phyloP scores from a whole-genome alignment of 2,888 invertebrate genomes.

The Heliconius cydno region DNA sequence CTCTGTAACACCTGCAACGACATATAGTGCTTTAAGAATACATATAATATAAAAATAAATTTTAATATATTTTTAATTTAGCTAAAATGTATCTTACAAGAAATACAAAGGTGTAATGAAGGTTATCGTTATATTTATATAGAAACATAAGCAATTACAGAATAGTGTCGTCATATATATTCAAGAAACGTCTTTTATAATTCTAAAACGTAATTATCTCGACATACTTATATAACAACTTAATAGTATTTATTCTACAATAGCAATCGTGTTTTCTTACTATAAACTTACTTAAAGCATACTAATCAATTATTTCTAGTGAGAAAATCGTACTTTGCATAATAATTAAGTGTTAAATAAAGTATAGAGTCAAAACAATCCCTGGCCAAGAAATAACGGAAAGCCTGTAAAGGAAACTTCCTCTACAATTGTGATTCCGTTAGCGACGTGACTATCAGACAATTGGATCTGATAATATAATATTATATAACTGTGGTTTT shows the following conservation, averaged over 20 bases:
- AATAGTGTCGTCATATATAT: neutral
- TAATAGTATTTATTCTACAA: neutral
- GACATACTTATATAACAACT: neutral
- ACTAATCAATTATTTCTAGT: neutral
- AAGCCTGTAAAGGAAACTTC: slow-evolving; percentile 42
- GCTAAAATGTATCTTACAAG: neutral
- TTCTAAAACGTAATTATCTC: neutral
- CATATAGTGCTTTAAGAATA: too few species aligned
- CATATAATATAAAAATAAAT: too few species aligned
- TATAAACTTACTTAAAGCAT: neutral
- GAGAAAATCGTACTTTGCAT: slow-evolving; percentile 26
- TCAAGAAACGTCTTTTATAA: slow-evolving; percentile 10
- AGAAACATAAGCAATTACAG: neutral
- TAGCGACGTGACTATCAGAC: slow-evolving; percentile 22
- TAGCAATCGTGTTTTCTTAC: slow-evolving; percentile 1
- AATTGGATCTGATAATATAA: slow-evolving; percentile 20
- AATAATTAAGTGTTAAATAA: slow-evolving; percentile 21
- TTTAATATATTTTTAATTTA: too few species aligned
- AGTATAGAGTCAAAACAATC: slow-evolving; percentile 28
- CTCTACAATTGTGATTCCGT: slow-evolving; percentile 42
- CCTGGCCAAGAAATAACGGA: slow-evolving; percentile 34
- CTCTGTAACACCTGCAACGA: too few species aligned
- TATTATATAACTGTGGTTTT: slow-evolving; percentile 20
- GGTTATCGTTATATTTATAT: neutral
- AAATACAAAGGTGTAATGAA: neutral